These are phyloP conservation scores for Brachionus angularis DNA, from an alignment of 1,140 invertebrate species.

Conservation along the genomic window DNA sequence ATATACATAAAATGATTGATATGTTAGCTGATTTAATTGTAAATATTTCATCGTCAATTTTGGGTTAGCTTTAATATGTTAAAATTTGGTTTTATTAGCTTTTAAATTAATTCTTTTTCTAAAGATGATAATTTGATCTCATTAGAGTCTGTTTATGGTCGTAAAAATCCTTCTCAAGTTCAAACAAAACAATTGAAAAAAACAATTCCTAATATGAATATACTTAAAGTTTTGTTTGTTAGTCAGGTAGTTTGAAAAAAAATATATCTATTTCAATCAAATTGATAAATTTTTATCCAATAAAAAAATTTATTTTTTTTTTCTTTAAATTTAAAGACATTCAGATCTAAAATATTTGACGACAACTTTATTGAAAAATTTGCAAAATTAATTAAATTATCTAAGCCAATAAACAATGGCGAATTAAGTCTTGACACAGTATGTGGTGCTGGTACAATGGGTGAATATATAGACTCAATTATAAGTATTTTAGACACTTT, in stretches of 20 bases:
- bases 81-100: too few relatives aligned
- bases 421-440: slow-evolving; percentile 50
- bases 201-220: slow-evolving; percentile 49
- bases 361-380: slow-evolving; percentile 50
- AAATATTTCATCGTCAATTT: background rate
- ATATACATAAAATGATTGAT: slow-evolving; percentile 33
- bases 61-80: too few relatives aligned
- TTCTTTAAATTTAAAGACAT: slow-evolving; percentile 48
- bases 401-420: slow-evolving; percentile 49
- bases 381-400: slow-evolving; percentile 49
- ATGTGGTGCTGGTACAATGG: slow-evolving; percentile 47
- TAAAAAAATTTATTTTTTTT: too few relatives aligned
- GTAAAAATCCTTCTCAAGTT: slow-evolving; percentile 52
- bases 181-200: slow-evolving; percentile 51
- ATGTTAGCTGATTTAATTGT: slow-evolving; percentile 18
- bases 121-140: slow-evolving; percentile 50
- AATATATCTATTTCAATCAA: too few relatives aligned
- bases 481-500: slow-evolving; percentile 7
- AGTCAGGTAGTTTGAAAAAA: slow-evolving; percentile 50
- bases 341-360: slow-evolving; percentile 49
- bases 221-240: slow-evolving; percentile 51
- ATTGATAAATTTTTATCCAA: too few relatives aligned
- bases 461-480: slow-evolving; percentile 4
- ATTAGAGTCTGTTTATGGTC: slow-evolving; percentile 50
- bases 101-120: background rate